A percentile compares a stretch with the other conserved stretches of the same genome.
Conservation (phyloP, 2,113 vertebrate genomes). For the Rostratula benghalensis region DNA sequence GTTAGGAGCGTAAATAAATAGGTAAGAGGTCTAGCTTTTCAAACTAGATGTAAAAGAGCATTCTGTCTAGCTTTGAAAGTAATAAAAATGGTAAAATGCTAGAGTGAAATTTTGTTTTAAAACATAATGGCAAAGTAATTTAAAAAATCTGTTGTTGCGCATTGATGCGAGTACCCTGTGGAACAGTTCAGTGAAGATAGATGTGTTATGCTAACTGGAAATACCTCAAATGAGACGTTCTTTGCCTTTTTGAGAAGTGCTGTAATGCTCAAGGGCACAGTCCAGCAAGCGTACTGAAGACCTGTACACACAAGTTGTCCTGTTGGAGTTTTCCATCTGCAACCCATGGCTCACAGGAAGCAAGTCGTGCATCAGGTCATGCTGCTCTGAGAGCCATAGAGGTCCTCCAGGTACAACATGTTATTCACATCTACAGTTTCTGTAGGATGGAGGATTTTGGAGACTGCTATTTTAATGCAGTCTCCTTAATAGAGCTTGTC, state of each 20-base stretch:
- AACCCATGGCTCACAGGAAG: background rate
- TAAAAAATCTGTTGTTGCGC: background rate
- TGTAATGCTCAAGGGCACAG: background rate
- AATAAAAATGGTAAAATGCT: background rate
- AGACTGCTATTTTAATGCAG: background rate
- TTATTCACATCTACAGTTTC: rapidly evolving
- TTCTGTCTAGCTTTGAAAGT: background rate
- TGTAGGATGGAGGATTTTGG: background rate
- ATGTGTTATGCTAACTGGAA: background rate
- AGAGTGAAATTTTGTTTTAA: background rate
- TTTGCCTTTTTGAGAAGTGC: background rate
- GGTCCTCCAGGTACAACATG: rapidly evolving
- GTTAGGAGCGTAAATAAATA: background rate
- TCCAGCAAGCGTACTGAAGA: background rate
- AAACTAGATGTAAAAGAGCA: background rate
- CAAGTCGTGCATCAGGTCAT: background rate
- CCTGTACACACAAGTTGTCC: background rate
- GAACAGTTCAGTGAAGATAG: background rate
- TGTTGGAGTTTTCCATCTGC: background rate
- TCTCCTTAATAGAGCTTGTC: background rate
- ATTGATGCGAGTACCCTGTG: background rate
- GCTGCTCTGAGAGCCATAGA: background rate
- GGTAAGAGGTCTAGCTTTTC: background rate
- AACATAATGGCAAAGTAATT: background rate
- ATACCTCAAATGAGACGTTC: background rate